Base-by-base conservation (phyloP, 2,888 invertebrate species). In the Clivina fossor region DNA sequence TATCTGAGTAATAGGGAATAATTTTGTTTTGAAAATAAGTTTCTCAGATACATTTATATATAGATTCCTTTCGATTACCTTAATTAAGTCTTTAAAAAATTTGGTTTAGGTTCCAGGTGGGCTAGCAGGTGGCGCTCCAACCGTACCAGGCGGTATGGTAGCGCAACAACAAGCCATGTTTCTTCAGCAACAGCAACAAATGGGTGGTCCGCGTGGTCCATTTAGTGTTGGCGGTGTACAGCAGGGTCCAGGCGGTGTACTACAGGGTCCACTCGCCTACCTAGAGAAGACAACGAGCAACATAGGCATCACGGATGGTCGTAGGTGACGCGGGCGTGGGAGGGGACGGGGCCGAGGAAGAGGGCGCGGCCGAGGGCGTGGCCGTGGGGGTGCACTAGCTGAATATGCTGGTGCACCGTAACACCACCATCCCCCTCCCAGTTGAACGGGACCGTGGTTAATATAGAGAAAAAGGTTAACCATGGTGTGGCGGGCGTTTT, bases 261-360 rank as follows among this genome's bases (percentile, higher is more conserved):
- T 90, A 51, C 90, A 90, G 63, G 91, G 92, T 4, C 93, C 92
- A 0, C 78, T 93, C 60, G 92, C 92, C 1, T 92, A 86, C 69
- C 77, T 93, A 59, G 92, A 93, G 78, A 91, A 92, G 78, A 91
- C 91, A 61, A 89, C 92, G 67, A 90, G 90, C 75, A 92, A 90
- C 76, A 92, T 93, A 81, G 92, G 92, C 56, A 80, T 91, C 81
- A 86, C 88, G 48, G 90, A 90, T 72, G 86, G 88, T 72, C 76
- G 88, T 65, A 87, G 88, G 86, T 88, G 88, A 88, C 88, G 88
- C 80, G 88, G 87, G 81, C 84, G 88, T 77, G 88, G 87, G 83
- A 86, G 88, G 86, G 88, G 81, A 71, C 77, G 88, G 79, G 88
- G 88, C 68, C 82, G 87, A 76, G 87, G 88, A 77, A 82, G 87